These are phyloP conservation scores for Lasioglossum pauxillum DNA, from an alignment of 2,888 invertebrate genomes.

Conservation along the genomic window DNA sequence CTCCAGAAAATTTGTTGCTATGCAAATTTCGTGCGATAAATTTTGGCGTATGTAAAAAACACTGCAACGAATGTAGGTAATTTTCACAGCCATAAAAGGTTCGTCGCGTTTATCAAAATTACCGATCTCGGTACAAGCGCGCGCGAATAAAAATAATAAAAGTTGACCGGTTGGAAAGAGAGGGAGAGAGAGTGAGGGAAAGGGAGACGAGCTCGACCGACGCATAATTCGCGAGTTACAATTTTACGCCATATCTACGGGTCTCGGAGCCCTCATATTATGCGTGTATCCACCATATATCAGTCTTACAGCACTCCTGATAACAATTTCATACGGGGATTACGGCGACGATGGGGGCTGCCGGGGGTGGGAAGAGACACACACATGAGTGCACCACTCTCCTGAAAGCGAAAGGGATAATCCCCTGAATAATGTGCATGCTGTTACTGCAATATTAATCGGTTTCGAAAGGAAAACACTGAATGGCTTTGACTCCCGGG, in stretches of 20 bases:
- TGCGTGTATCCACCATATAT: constrained; percentile 70
- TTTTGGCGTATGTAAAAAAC: background rate
- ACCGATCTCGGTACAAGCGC: background rate
- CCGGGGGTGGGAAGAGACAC: constrained; percentile 58
- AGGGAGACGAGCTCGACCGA: background rate
- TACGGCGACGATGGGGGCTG: constrained; percentile 61
- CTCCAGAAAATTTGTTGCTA: background rate
- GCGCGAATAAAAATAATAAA: background rate
- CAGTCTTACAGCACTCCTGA: constrained; percentile 77
- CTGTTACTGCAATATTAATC: constrained; percentile 80
- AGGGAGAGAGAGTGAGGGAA: background rate
- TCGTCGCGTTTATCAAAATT: background rate
- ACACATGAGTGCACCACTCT: constrained; percentile 68
- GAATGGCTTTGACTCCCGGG: constrained; percentile 44
- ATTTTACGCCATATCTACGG: constrained; percentile 53
- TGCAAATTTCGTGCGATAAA: background rate
- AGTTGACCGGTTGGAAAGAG: background rate
- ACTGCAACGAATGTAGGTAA: background rate
- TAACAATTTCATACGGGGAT: constrained; percentile 79
- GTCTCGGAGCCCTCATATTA: constrained; percentile 54
- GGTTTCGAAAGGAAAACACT: constrained; percentile 71
- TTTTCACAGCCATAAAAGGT: background rate
- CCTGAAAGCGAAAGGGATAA: constrained; percentile 78
- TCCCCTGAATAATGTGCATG: constrained; percentile 79
- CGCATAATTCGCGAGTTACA: constrained; percentile 54